A percentile compares a stretch with the other conserved stretches of the same genome.
phyloP scores from a whole-genome alignment of 2,113 vertebrate genomes.

The Chiloscyllium plagiosum region DNA sequence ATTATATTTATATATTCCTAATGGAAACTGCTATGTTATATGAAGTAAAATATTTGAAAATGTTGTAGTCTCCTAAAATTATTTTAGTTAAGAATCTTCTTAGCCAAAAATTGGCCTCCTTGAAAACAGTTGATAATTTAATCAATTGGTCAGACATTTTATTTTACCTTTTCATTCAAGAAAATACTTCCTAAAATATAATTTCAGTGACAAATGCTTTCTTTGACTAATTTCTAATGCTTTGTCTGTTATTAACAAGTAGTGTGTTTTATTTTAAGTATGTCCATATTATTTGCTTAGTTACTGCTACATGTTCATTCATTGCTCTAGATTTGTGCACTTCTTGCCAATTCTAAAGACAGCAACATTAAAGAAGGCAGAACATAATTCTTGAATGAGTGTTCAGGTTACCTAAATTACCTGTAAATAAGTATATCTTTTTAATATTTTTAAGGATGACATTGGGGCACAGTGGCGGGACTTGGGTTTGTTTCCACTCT shows the following conservation, averaged over 20 bases:
- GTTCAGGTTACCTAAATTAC: not conserved
- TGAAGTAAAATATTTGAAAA: not conserved
- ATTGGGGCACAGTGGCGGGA: no score
- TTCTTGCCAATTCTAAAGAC: conserved; percentile 18
- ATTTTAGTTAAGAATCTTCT: not conserved
- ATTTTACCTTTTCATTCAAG: not conserved
- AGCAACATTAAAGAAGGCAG: not conserved
- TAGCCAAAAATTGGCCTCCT: not conserved
- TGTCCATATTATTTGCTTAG: conserved; percentile 44
- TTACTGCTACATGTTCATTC: conserved; percentile 42
- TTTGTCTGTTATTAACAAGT: conserved; percentile 24
- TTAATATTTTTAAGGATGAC: no score
- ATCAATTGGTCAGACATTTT: not conserved
- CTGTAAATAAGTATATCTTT: not conserved
- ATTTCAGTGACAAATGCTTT: not conserved
- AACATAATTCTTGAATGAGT: not conserved
- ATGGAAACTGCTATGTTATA: not conserved
- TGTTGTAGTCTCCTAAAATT: not conserved
- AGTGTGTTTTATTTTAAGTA: conserved; percentile 38
- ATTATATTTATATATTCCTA: not conserved
- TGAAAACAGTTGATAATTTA: not conserved
- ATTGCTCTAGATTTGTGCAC: not conserved
- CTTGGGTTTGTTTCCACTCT: no score
- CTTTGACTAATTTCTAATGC: not conserved
- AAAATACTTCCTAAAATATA: conserved; percentile 11